Evolutionary conservation across 2,888 invertebrate species (phyloP), one percentile per base, ranked within the genome.

Genomic region (Aromia moschata): DNA sequence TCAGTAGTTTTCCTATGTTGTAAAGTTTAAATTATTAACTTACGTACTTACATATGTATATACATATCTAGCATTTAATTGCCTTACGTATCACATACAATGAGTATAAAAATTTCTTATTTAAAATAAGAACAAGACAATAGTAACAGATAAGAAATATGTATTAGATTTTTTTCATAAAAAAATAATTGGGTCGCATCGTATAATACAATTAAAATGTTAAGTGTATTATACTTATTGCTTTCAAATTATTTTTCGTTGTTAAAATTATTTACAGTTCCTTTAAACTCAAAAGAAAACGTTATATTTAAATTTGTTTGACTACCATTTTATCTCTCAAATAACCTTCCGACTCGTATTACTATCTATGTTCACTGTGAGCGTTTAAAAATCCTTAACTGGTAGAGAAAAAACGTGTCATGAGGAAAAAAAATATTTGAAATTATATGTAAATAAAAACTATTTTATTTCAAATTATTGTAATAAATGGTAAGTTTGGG

Each of bases 51-150:
- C 12, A 15, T 10, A 17, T 43, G 20, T 31, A 31, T 14, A 31
- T 30, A 3, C 33, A 46, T n/a, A 33, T 47, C 30, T 36, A 36
- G 15, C n/a, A n/a, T n/a, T 46, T 36, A 47, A 11, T 36, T 47
- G 20, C 17, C 36, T 47, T 47, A 36, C 14, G 18, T 47, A 47
- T 47, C 47, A 47, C 47, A 47, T 47, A 37, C 20, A 47, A 31
- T 47, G 37, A 47, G 36, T 47, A 47, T 47, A 47, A 47, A 47
- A 46, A 46, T 16, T n/a, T 9, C 31, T 16, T 46, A 33, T 16
- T 31, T 31, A 5, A 46, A 14, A 46, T 31, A 33, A n/a, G 15
- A 11, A 16, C 14, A 2, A 46, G 45, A 7, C 3, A 25, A 5
- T 7, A 25, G 33, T 11, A 11, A 33, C 33, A 33, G 7, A 33